Evolutionary conservation across 2,888 invertebrate species (phyloP).

Genomic region (Drosophila picticornis): DNA sequence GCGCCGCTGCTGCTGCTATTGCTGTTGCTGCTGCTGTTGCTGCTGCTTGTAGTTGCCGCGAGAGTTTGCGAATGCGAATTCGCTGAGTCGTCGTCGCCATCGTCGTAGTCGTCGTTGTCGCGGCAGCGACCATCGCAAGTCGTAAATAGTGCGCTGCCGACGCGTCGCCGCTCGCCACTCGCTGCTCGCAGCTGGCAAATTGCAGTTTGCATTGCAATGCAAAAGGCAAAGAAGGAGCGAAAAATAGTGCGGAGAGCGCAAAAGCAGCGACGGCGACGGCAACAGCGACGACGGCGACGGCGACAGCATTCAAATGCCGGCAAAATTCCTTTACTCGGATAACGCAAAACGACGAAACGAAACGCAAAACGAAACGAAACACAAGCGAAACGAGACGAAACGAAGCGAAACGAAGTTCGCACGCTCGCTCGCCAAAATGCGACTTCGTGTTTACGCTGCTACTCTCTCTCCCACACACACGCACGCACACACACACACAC

Average conservation of each 20-base stretch:
- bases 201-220: slow-evolving; percentile 56
- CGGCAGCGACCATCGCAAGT: slow-evolving; percentile 49
- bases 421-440: slow-evolving; percentile 10
- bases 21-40: slow-evolving; percentile 13
- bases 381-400: slow-evolving; percentile 38
- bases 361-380: slow-evolving; percentile 13
- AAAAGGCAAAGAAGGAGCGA: slow-evolving; percentile 67
- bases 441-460: slow-evolving; percentile 26
- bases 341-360: slow-evolving; percentile 44
- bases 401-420: slow-evolving; percentile 29
- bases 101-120: slow-evolving; percentile 27
- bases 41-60: slow-evolving; percentile 35
- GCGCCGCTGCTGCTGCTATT: slow-evolving; percentile 46
- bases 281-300: slow-evolving; percentile 21
- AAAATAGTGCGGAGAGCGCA: slow-evolving; percentile 55
- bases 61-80: slow-evolving; percentile 72
- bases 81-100: slow-evolving; percentile 69
- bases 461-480: slow-evolving; percentile 67
- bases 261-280: slow-evolving; percentile 37
- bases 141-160: slow-evolving; percentile 58
- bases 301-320: slow-evolving; percentile 65
- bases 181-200: slow-evolving; percentile 44
- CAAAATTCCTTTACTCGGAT: slow-evolving; percentile 77
- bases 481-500: slow-evolving; percentile 29
- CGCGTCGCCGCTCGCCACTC: slow-evolving; percentile 51